Evolutionary conservation across 2,888 invertebrate genomes (phyloP).

Genomic region (Caenorhabditis sp.): DNA sequence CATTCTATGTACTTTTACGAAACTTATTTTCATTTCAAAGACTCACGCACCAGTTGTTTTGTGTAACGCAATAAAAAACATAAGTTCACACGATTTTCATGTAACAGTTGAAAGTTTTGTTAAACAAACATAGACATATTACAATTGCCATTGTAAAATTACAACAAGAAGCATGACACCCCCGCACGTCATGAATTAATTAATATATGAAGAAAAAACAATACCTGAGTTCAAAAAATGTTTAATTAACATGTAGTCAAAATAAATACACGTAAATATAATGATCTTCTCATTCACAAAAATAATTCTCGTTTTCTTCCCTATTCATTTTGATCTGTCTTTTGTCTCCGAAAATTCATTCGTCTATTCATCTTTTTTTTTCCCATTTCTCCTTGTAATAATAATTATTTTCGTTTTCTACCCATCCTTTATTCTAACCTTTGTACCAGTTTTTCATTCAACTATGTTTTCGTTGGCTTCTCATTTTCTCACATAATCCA

Average conservation of each 20-base stretch:
- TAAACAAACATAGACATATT: neutral
- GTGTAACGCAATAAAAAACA: neutral
- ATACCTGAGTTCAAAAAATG: neutral
- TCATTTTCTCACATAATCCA: neutral
- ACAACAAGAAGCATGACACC: neutral
- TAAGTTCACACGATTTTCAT: neutral
- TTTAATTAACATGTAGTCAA: neutral
- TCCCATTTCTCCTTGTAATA: conserved; percentile 15
- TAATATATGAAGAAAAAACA: no score
- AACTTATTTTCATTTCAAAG: no score
- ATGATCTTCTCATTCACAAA: neutral
- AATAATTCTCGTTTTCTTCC: neutral
- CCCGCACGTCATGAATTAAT: neutral
- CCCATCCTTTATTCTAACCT: conserved; percentile 10
- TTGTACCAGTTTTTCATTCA: conserved; percentile 12
- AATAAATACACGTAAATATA: neutral
- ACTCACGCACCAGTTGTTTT: no score
- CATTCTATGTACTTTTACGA: no score
- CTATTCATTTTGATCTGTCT: neutral
- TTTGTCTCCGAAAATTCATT: conserved; percentile 10
- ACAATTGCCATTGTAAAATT: neutral
- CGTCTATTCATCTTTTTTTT: conserved; percentile 3
- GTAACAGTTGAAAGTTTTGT: neutral
- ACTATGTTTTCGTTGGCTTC: neutral
- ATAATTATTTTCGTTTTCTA: conserved; percentile 8